Base-by-base conservation (phyloP, 2,113 vertebrate species). In the Nyctibius bracteatus region DNA sequence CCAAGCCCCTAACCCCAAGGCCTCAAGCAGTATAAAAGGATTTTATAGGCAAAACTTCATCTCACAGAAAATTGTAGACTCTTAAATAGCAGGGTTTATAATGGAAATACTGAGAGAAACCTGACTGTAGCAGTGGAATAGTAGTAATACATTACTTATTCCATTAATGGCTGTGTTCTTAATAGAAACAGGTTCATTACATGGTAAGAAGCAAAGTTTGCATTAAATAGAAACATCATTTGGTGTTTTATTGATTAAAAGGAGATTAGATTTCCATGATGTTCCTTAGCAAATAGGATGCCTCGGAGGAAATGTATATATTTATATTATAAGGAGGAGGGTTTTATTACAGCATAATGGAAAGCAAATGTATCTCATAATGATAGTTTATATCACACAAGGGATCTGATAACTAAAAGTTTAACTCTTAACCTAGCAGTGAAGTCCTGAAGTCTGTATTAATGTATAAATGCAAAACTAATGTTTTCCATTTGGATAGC, bases 201-300 rank as follows among this genome's bases (percentile, higher is more conserved):
- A 96, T 95, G 87, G 92, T 96, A 92, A 97, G 97, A 89, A 97
- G 94, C 96, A 91, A 97, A 97, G 96, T 96, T 97, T 97, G 95
- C 96, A 97, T 97, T 98, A 97, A 97, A 97, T 97, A 97, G 97
- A 97, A 97, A 97, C 97, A 97, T 97, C 94, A 95, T 97, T 97
- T 97, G 94, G 96, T 97, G 96, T 96, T 97, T 97, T 96, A 97
- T 97, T 97, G 97, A 97, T 98, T 96, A 97, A 97, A 97, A 97
- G 96, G 94, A 97, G 96, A 97, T 97, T 97, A 97, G 96, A 97
- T 97, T 98, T 97, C 97, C 92, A 97, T 85, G 92, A 96, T 97
- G 96, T 94, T 96, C 97, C 95, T 86, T 93, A 97, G 96, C 96
- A 97, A 97, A 97, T 97, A 97, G 96, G 95, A 95, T 96, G 96